Percentiles rank a stretch among this genome's conserved stretches.
Conservation (phyloP, 1,140 invertebrate genomes). For the Bombus consobrinus region DNA sequence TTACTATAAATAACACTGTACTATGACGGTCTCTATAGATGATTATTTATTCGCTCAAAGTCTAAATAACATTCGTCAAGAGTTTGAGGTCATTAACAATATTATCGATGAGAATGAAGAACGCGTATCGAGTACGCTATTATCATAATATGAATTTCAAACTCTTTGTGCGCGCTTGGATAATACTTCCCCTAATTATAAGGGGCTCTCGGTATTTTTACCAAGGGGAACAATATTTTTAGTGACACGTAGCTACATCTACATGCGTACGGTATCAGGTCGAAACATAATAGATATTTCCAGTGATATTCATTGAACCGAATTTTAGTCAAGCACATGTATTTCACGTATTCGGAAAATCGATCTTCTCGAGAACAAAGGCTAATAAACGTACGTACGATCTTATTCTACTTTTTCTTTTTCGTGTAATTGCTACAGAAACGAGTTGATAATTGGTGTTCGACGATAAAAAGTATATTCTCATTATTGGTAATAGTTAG, state of each 20-base stretch:
- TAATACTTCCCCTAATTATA: slow-evolving; percentile 5
- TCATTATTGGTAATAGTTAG: neutral
- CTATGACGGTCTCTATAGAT: too few species aligned
- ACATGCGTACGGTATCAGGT: neutral
- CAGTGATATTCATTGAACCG: slow-evolving; percentile 19
- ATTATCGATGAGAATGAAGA: neutral
- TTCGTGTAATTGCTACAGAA: neutral
- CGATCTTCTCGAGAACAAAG: slow-evolving; percentile 10
- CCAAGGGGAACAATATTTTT: neutral
- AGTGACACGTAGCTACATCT: neutral
- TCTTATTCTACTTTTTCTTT: neutral
- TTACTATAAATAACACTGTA: too few species aligned
- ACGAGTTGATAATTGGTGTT: neutral
- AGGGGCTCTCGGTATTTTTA: neutral
- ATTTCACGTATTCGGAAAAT: neutral
- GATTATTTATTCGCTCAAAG: neutral
- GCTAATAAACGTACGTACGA: neutral
- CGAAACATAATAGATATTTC: neutral
- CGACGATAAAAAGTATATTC: neutral
- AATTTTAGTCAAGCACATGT: slow-evolving; percentile 15
- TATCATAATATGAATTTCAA: slow-evolving; percentile 15
- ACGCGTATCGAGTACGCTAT: neutral
- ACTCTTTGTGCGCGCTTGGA: neutral
- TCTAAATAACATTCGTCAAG: neutral
- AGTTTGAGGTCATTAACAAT: neutral